Conservation (phyloP, 1,140 invertebrate genomes). For the Sweltsa coloradensis region DNA sequence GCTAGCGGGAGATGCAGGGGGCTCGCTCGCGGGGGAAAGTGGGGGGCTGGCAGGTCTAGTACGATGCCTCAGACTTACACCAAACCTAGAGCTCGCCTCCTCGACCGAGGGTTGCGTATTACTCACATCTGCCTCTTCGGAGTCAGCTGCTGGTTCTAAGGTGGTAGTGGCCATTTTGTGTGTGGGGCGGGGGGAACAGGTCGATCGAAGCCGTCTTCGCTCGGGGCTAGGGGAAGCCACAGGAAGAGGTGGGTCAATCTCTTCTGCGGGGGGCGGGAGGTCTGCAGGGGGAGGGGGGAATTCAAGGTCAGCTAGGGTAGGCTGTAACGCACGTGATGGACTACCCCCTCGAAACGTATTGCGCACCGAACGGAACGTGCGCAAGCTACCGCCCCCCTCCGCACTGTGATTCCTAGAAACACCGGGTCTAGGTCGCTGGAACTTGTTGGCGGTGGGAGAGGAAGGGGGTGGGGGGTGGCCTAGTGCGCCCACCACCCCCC, state of each 20-base stretch:
- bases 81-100: constrained; percentile 56
- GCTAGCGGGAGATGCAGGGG: constrained; percentile 3
- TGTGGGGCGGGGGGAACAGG: constrained; percentile 26
- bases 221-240: constrained; percentile 18
- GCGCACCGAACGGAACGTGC: constrained; percentile 34
- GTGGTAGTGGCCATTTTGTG: constrained; percentile 21
- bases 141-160: constrained; percentile 29
- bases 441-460: too few species aligned
- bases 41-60: constrained; percentile 39
- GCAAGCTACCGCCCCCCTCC: constrained; percentile 33
- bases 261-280: constrained; percentile 58
- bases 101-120: constrained; percentile 51
- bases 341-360: constrained; percentile 29
- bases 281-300: constrained; percentile 72
- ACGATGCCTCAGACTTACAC: constrained; percentile 52
- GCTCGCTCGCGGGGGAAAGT: background rate
- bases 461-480: constrained; percentile 7
- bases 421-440: background rate
- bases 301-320: constrained; percentile 63
- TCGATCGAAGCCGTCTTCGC: constrained; percentile 6
- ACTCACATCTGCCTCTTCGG: constrained; percentile 36
- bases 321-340: constrained; percentile 42
- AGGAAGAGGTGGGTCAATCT: constrained; percentile 29
- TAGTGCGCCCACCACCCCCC: constrained; percentile 46
- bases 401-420: constrained; percentile 16